These are phyloP conservation scores for Mobula birostris DNA, from an alignment of 2,113 vertebrate genomes.

Conservation along the genomic window DNA sequence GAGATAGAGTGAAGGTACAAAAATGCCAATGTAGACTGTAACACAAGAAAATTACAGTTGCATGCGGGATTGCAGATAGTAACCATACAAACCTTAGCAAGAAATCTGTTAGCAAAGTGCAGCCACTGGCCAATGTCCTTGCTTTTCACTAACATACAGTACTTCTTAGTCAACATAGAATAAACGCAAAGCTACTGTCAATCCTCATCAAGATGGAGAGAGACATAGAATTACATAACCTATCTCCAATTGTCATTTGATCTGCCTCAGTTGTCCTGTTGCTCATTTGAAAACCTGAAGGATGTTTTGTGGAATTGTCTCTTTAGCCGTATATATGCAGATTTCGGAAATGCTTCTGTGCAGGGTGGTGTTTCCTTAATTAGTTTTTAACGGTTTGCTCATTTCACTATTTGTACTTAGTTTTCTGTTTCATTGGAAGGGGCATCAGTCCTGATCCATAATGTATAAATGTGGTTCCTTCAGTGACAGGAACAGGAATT, in stretches of 20 bases:
- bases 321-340: no score
- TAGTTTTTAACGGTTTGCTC: constrained; percentile 4
- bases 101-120: not conserved
- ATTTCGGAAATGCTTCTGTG: not conserved
- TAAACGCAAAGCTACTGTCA: not conserved
- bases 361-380: not conserved
- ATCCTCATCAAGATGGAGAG: not conserved
- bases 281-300: not conserved
- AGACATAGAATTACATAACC: not conserved
- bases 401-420: not conserved
- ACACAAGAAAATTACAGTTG: not conserved
- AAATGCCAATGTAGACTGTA: no score
- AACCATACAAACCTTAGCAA: not conserved
- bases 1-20: no score
- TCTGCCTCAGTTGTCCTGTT: not conserved
- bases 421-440: not conserved
- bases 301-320: not conserved
- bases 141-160: not conserved
- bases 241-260: not conserved
- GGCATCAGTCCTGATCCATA: not conserved
- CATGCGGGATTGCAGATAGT: not conserved
- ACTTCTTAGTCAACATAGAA: not conserved
- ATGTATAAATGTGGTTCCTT: not conserved
- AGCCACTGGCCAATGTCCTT: not conserved
- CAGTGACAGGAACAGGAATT: not conserved